A percentile compares a stretch with the other conserved stretches of the same genome.
These are phyloP conservation scores for Xanthia togata DNA, from an alignment of 2,888 invertebrate species.

Conservation along the genomic window DNA sequence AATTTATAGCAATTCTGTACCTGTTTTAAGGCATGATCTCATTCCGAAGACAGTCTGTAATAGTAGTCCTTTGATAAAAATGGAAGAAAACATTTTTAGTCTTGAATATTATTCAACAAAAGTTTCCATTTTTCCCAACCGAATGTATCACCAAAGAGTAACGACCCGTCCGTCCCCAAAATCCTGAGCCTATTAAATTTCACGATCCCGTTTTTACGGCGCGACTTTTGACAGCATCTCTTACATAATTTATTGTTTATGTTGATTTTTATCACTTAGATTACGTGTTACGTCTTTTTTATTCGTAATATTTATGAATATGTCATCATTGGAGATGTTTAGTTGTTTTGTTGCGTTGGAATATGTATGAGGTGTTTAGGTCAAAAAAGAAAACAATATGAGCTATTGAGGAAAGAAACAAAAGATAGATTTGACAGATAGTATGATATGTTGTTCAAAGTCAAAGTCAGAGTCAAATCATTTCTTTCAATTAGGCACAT, in stretches of 20 bases:
- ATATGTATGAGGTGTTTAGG: not conserved
- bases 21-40: too few species aligned
- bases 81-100: not conserved
- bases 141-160: conserved; percentile 16
- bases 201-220: conserved; percentile 63
- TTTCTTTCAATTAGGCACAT: too few species aligned
- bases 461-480: too few species aligned
- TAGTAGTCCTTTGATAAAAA: not conserved
- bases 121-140: not conserved
- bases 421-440: not conserved
- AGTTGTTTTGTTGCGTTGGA: conserved; percentile 21
- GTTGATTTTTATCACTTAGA: conserved; percentile 57
- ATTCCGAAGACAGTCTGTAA: not conserved
- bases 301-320: conserved; percentile 55
- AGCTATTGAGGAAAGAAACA: not conserved
- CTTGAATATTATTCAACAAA: not conserved
- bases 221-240: conserved; percentile 61
- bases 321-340: conserved; percentile 28
- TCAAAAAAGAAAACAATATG: not conserved
- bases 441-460: not conserved
- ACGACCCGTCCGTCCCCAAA: conserved; percentile 34
- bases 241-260: conserved; percentile 59
- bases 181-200: conserved; percentile 61
- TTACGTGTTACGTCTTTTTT: conserved; percentile 50
- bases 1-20: not conserved